These are phyloP conservation scores for Harpalus rubripes DNA, from an alignment of 2,888 invertebrate genomes.

Conservation along the genomic window DNA sequence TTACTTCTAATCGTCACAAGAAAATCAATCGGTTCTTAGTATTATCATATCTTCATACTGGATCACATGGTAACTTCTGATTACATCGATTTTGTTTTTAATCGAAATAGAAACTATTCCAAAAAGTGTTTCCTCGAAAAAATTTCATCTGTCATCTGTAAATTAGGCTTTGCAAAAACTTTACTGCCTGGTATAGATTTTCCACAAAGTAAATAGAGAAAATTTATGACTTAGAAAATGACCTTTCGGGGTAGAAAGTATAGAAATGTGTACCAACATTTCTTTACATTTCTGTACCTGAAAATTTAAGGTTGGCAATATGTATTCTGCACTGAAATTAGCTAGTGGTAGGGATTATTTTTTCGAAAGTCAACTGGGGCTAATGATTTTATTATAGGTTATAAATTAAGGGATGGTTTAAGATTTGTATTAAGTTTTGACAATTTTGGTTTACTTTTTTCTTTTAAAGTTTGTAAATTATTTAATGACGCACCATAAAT, in stretches of 20 bases:
- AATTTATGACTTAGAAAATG: constrained; percentile 59
- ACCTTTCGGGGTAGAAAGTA: constrained; percentile 33
- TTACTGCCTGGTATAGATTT: constrained; percentile 19
- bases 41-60: neutral
- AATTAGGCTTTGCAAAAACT: constrained; percentile 33
- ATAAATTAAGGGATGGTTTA: constrained; percentile 53
- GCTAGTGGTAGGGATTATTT: constrained; percentile 27
- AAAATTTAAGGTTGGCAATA: neutral
- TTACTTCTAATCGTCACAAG: constrained; percentile 9
- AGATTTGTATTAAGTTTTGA: constrained; percentile 60
- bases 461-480: constrained; percentile 25
- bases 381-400: constrained; percentile 53
- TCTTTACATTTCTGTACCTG: constrained; percentile 28
- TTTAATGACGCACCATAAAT: neutral
- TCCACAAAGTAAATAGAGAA: constrained; percentile 17
- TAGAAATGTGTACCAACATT: constrained; percentile 21
- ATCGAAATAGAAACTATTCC: too few species aligned
- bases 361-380: constrained; percentile 44
- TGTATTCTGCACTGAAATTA: constrained; percentile 8
- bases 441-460: constrained; percentile 31
- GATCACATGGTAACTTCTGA: too few species aligned
- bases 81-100: too few species aligned
- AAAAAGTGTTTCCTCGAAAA: neutral
- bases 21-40: constrained; percentile 5
- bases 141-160: neutral